These are phyloP conservation scores for Phymorhynchus buccinoides DNA, from an alignment of 1,140 invertebrate species.

Conservation along the genomic window DNA sequence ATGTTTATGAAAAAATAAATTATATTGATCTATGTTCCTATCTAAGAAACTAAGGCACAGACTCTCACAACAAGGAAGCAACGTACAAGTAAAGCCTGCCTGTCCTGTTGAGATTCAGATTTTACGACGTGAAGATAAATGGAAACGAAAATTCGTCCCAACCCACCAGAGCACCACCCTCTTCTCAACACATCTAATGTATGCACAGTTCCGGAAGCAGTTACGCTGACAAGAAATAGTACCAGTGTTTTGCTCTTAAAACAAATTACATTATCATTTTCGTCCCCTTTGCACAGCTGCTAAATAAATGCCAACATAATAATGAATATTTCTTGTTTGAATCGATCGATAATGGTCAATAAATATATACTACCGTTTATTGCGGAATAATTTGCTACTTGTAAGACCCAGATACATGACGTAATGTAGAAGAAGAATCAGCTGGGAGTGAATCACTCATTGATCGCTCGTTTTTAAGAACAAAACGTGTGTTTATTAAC, in stretches of 20 bases:
- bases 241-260: conserved; percentile 49
- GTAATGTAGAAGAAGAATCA: conserved; percentile 4
- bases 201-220: neutral
- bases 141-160: conserved; percentile 3
- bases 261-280: neutral
- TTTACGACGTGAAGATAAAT: neutral
- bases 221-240: neutral
- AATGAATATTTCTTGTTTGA: neutral
- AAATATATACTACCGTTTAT: neutral
- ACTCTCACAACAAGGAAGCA: neutral
- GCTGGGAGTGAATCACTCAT: neutral
- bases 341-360: neutral
- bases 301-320: too few relatives aligned
- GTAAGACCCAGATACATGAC: neutral
- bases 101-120: neutral
- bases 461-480: neutral
- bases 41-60: neutral
- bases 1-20: neutral
- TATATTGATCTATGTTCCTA: neutral
- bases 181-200: neutral
- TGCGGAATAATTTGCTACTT: neutral
- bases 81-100: neutral
- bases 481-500: too few relatives aligned
- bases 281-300: too few relatives aligned
- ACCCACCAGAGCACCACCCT: neutral